A percentile compares a stretch with the other conserved stretches of the same genome.
Conservation (phyloP, 2,113 vertebrate species). For the Saguinus imperator region DNA sequence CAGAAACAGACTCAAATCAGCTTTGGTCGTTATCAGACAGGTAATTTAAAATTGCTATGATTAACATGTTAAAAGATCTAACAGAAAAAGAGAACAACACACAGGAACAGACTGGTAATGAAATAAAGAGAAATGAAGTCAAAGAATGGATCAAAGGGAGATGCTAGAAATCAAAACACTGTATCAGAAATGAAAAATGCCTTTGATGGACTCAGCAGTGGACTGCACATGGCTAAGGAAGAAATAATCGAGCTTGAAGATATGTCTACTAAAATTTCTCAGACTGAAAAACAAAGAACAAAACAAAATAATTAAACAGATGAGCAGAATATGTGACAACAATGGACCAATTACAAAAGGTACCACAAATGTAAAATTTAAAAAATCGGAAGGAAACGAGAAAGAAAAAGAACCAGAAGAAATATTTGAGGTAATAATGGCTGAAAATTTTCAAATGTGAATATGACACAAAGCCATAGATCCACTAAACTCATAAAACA, state of each 20-base stretch:
- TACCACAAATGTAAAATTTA: background rate
- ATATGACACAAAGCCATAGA: background rate
- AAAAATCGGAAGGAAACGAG: background rate
- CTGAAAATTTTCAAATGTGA: background rate
- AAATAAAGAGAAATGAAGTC: background rate
- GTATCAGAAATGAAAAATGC: background rate
- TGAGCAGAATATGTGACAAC: background rate
- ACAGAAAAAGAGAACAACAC: background rate
- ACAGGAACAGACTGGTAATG: background rate
- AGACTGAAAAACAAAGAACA: background rate
- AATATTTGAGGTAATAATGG: background rate
- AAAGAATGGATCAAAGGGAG: background rate
- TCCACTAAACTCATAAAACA: background rate
- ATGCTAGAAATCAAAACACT: background rate
- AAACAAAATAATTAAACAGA: background rate
- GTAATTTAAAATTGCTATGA: background rate
- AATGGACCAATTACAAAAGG: background rate
- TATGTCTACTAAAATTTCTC: background rate
- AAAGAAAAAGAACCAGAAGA: background rate
- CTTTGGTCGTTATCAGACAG: background rate
- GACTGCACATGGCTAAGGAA: background rate
- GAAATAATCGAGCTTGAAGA: background rate
- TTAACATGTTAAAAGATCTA: background rate
- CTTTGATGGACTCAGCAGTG: background rate
- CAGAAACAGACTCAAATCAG: background rate